Evolutionary conservation across 2,113 vertebrate species (phyloP).

Genomic region (Pandion haliaetus): DNA sequence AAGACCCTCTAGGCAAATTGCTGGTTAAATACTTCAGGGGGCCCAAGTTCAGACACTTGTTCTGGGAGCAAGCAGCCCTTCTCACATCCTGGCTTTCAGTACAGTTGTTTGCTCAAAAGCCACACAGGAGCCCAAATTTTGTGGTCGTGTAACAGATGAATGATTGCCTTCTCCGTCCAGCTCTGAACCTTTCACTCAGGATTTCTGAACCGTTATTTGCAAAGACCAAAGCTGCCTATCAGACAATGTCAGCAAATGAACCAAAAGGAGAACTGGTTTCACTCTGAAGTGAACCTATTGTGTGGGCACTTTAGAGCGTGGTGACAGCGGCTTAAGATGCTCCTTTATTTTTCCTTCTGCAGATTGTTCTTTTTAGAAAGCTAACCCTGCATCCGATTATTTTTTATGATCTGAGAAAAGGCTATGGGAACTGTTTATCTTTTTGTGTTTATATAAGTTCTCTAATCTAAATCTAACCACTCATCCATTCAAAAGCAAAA

Average conservation of each 20-base stretch:
- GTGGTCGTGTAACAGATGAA: accelerated
- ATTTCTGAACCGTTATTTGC: constrained; percentile 8
- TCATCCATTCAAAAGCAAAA: constrained; percentile 26
- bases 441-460: constrained; percentile 28
- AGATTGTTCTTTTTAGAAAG: neutral
- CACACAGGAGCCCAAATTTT: neutral
- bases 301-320: neutral
- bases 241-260: constrained; percentile 56
- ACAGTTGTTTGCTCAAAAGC: neutral
- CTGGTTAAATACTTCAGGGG: neutral
- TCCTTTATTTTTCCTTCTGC: constrained; percentile 41
- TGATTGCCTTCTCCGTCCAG: neutral
- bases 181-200: constrained; percentile 37
- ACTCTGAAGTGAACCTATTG: constrained; percentile 41
- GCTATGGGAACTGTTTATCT: constrained; percentile 29
- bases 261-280: constrained; percentile 44
- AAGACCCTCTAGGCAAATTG: constrained; percentile 2
- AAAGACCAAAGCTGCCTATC: constrained; percentile 47
- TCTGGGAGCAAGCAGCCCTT: neutral
- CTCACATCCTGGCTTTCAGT: neutral
- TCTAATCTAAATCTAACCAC: constrained; percentile 29
- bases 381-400: neutral
- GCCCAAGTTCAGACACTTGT: neutral
- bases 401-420: constrained; percentile 51
- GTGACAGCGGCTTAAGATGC: constrained; percentile 27